These are phyloP conservation scores for Geotrupes spiniger DNA, from an alignment of 2,888 invertebrate genomes.

Conservation along the genomic window DNA sequence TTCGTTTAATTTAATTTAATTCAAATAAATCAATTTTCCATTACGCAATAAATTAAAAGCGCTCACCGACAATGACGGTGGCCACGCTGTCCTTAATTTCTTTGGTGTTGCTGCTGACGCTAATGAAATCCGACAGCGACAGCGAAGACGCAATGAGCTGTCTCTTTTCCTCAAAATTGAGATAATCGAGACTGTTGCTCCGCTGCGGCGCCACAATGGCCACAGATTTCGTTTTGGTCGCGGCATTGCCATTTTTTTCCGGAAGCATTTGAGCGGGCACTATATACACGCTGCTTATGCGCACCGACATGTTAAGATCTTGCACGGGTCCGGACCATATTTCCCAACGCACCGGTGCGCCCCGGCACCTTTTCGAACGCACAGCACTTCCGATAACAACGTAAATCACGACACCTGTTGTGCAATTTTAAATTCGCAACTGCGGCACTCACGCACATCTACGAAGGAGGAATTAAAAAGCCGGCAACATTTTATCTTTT, in stretches of 20 bases:
- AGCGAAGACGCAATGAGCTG: conserved; percentile 85
- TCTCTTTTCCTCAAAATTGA: conserved; percentile 89
- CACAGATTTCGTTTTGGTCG: conserved; percentile 54
- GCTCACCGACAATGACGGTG: conserved; percentile 47
- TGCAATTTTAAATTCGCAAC: not conserved
- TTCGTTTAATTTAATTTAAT: no score
- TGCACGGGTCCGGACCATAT: not conserved
- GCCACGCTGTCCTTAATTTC: conserved; percentile 38
- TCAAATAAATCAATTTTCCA: no score
- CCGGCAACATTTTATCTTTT: no score
- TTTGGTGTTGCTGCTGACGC: conserved; percentile 27
- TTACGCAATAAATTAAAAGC: no score
- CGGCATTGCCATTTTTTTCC: conserved; percentile 33
- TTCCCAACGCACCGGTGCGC: no score
- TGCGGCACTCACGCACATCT: not conserved
- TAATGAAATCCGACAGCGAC: conserved; percentile 75
- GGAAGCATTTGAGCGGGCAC: conserved; percentile 40
- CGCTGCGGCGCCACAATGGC: conserved; percentile 70
- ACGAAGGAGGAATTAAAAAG: no score
- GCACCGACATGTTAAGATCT: conserved; percentile 37
- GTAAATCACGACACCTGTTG: conserved; percentile 10
- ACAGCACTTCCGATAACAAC: conserved; percentile 8
- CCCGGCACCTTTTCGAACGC: no score
- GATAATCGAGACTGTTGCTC: conserved; percentile 83
- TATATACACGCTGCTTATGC: conserved; percentile 40